Evolutionary conservation across 1,140 invertebrate species (phyloP), one percentile per base, ranked within the genome.

Genomic region (Hylyphantes graminicola): DNA sequence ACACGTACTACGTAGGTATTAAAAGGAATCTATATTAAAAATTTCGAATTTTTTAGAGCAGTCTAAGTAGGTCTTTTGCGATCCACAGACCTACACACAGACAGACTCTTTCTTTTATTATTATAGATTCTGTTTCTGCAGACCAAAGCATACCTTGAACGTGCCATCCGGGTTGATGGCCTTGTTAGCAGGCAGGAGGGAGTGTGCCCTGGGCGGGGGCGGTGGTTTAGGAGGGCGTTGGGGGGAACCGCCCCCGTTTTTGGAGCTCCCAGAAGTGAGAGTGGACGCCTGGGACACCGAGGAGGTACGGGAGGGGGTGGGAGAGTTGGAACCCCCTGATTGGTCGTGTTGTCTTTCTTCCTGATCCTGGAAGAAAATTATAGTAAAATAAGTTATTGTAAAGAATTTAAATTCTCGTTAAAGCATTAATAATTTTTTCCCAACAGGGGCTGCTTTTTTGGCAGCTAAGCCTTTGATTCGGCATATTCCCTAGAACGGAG

Each of bases 221-320:
- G 84, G 84, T 15, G 84, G 84, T 55, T 85, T 85, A 11, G 84
- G 84, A 59, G 84, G 84, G 9, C 84, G 55, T 2, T 64, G 65
- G 3, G 83, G 59, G 15, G 59, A 53, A 6, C 17, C 51, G 17
- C 75, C 50, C 55, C 84, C 82, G 72, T 77, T 85, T 35, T 85
- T 85, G 13, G 84, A 85, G 59, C 76, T 74, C 59, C 65, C 76
- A 13, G 75, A 78, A 10, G 73, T 77, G 13, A 76, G 15, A 15
- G 82, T 77, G 35, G 73, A 76, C n/a, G 82, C 73, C 64, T 85
- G 82, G 4, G 82, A 85, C 17, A 65, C 15, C 8, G 21, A 15
- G 13, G 82, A 85, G 21, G 63, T 59, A 8, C 82, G 82, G 61
- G 82, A 85, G 17, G 82, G 82, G 13, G 82, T 85, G 9, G 74